Evolutionary conservation across 2,113 vertebrate species (phyloP).

Genomic region (Neolamprologus sp.): DNA sequence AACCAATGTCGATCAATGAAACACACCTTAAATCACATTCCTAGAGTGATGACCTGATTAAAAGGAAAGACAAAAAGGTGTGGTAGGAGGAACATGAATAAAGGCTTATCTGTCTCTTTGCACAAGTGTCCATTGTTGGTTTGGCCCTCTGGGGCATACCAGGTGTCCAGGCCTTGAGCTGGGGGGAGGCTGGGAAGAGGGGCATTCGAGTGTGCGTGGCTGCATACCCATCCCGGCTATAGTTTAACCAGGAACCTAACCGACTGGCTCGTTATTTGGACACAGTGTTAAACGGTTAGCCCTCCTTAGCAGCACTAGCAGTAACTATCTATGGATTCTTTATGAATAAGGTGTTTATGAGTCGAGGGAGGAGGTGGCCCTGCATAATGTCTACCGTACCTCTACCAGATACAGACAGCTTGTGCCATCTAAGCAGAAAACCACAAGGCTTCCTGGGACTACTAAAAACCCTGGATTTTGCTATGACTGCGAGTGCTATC

Average conservation of each 20-base stretch:
- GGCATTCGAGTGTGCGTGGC: conserved; percentile 5
- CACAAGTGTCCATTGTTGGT: conserved; percentile 62
- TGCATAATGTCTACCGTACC: background rate
- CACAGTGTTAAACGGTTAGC: background rate
- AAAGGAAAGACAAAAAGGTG: conserved; percentile 5
- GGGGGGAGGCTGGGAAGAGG: conserved; percentile 14
- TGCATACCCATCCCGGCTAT: conserved; percentile 27
- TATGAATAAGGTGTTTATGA: background rate
- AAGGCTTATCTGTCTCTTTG: conserved; percentile 53
- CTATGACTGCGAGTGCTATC: conserved; percentile 50
- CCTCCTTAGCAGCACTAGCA: background rate
- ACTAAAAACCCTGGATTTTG: conserved; percentile 25
- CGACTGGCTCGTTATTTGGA: conserved; percentile 11
- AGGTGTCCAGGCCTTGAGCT: conserved; percentile 56
- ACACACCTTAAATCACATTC: background rate
- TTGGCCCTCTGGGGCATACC: conserved; percentile 52
- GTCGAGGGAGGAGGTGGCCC: background rate
- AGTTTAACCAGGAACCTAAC: conserved; percentile 55
- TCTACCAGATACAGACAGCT: background rate
- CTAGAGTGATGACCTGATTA: background rate
- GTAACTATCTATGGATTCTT: too few species aligned
- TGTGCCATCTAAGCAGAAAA: conserved; percentile 1
- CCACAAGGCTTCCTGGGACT: background rate
- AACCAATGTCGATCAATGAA: background rate
- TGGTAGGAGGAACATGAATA: conserved; percentile 28